phyloP scores from a whole-genome alignment of 2,888 invertebrate genomes.

The Lithophane ornitopus region DNA sequence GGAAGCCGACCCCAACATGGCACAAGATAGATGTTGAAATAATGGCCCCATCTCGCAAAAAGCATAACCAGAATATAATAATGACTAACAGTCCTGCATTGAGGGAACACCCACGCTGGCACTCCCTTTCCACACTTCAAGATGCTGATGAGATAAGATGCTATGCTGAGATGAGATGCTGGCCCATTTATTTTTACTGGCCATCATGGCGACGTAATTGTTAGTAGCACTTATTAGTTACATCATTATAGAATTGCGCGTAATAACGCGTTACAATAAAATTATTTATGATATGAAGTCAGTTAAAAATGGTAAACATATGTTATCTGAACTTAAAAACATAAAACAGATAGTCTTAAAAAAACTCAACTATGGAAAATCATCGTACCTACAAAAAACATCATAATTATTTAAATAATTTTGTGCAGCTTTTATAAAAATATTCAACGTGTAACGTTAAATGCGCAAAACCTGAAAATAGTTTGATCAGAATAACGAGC shows the following conservation, averaged over 20 bases:
- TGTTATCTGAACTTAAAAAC: conserved; percentile 9
- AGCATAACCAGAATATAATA: background rate
- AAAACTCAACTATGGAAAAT: background rate
- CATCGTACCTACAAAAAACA: conserved; percentile 9
- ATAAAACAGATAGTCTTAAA: background rate
- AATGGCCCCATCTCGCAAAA: no score
- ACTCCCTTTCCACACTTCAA: background rate
- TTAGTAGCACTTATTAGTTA: background rate
- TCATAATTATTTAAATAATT: background rate
- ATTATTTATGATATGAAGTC: background rate
- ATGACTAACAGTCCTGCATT: background rate
- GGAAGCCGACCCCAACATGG: no score
- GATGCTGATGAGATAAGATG: no score
- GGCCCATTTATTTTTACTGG: background rate
- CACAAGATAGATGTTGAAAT: no score
- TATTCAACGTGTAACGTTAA: no score
- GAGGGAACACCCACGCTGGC: no score
- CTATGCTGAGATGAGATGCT: no score
- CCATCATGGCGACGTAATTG: background rate
- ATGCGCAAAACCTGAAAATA: no score
- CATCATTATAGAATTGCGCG: conserved; percentile 9
- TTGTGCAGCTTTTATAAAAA: background rate
- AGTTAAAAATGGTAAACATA: background rate
- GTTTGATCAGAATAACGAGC: no score
- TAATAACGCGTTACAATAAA: background rate